Base-by-base conservation (phyloP, 2,797 vertebrate species). In the Hypotaenidia philippensis region DNA sequence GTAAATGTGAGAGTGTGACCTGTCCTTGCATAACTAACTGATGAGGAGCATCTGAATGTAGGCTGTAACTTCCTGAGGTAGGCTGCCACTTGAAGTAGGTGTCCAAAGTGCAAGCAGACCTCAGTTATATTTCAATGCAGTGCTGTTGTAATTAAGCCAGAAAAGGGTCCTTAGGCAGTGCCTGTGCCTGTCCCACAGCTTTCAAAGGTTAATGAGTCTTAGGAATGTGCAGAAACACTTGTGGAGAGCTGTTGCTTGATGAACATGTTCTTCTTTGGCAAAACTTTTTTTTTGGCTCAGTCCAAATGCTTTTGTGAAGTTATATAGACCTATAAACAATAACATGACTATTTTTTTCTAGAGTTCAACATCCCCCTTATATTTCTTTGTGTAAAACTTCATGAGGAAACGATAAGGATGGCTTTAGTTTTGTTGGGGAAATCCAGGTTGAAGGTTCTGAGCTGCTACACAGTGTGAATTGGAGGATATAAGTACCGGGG, bases 401-500 rank as follows among this genome's bases (percentile, higher is more conserved):
- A 76, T 89, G 77, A 97, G 97, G 96, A 98, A 97, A 89, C 2
- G 59, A 92, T 95, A 91, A 76, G 70, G 74, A 78, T 68, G 53
- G 31, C 92, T 95, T 95, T 94, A 85, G 95, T 97, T 95, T 96
- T 94, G 90, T 93, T 93, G 80, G 90, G 94, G 90, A 90, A 91
- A 85, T 93, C 13, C 61, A 96, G 71, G 45, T 44, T 94, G 85
- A 90, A 88, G 74, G 71, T 81, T 81, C 79, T 63, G 13, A 77
- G 80, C 16, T 77, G 94, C 94, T 53, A 44, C 59, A 53, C 81
- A 63, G 82, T 94, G 97, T 98, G 98, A 98, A 98, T 98, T 94
- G 95, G 97, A 98, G 98, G 98, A 98, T 98, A 94, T 96, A 94
- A 93, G 63, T 90, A 90, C 4, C 1, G 94, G 93, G 94, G 79